Evolutionary conservation across 2,888 invertebrate species (phyloP).

Genomic region (Sphaeridia pumilis): DNA sequence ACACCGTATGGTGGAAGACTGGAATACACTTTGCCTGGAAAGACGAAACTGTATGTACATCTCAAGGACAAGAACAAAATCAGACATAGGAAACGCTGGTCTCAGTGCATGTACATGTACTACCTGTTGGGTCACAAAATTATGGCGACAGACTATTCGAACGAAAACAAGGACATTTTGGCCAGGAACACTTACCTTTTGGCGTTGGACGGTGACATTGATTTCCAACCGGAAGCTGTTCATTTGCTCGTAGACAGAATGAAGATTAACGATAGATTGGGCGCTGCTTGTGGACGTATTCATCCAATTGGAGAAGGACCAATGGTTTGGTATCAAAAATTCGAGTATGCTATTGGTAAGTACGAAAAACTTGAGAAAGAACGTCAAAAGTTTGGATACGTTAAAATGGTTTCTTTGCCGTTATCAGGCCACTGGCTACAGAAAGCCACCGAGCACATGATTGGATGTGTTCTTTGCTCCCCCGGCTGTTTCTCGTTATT

Average conservation of each 20-base stretch:
- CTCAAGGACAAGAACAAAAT: constrained; percentile 81
- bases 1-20: constrained; percentile 79
- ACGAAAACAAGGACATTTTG: constrained; percentile 51
- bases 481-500: constrained; percentile 50
- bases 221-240: constrained; percentile 70
- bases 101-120: constrained; percentile 56
- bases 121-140: constrained; percentile 68
- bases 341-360: constrained; percentile 48
- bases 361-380: too few species aligned
- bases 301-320: constrained; percentile 59
- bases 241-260: constrained; percentile 68
- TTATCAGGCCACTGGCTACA: constrained; percentile 49
- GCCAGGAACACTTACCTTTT: constrained; percentile 72
- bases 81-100: constrained; percentile 82
- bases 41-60: constrained; percentile 71
- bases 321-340: constrained; percentile 49
- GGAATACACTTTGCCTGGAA: constrained; percentile 71
- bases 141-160: constrained; percentile 38
- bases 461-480: constrained; percentile 47
- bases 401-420: too few species aligned
- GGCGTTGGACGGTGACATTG: constrained; percentile 78
- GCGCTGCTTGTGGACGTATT: constrained; percentile 80
- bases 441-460: constrained; percentile 47
- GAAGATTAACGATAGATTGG: constrained; percentile 64
- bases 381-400: too few species aligned